Evolutionary conservation across 2,888 invertebrate genomes (phyloP).

Genomic region (Crematogaster levior): DNA sequence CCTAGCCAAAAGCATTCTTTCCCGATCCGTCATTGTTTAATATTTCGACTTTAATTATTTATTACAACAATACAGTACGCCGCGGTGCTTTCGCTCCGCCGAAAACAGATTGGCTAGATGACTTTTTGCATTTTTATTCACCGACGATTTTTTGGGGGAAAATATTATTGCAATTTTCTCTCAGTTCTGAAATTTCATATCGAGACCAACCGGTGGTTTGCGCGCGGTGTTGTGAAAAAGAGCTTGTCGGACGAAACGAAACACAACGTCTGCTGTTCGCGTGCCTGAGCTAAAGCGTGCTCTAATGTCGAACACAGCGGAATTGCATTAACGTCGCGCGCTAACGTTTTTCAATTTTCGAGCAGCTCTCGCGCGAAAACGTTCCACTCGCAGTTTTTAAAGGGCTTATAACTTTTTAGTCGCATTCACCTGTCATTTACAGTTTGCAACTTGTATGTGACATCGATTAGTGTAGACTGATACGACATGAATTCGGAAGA

Average conservation of each 20-base stretch:
- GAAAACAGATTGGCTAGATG: neutral
- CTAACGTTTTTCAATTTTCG: slow-evolving; percentile 42
- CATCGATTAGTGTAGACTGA: slow-evolving; percentile 10
- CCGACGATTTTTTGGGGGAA: neutral
- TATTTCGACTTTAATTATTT: slow-evolving; percentile 10
- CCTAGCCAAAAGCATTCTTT: neutral
- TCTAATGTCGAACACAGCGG: slow-evolving; percentile 27
- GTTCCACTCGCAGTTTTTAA: slow-evolving; percentile 30
- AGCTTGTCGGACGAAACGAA: neutral
- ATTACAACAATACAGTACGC: too few species aligned
- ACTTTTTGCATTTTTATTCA: neutral
- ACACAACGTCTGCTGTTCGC: slow-evolving; percentile 6
- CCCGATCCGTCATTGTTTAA: slow-evolving; percentile 19
- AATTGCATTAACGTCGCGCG: slow-evolving; percentile 42
- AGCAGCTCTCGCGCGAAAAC: neutral
- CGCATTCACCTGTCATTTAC: slow-evolving; percentile 13
- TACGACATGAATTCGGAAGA: neutral
- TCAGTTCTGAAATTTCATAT: slow-evolving; percentile 6
- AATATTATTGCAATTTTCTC: slow-evolving; percentile 1
- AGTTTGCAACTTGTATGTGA: slow-evolving; percentile 1
- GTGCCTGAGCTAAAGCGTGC: slow-evolving; percentile 14
- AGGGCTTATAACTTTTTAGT: slow-evolving; percentile 32
- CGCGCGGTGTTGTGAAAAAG: neutral
- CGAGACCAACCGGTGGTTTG: neutral
- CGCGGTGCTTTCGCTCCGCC: neutral